Evolutionary conservation across 2,888 invertebrate species (phyloP), one percentile per base, ranked within the genome.

Genomic region (Lathronympha strigana): DNA sequence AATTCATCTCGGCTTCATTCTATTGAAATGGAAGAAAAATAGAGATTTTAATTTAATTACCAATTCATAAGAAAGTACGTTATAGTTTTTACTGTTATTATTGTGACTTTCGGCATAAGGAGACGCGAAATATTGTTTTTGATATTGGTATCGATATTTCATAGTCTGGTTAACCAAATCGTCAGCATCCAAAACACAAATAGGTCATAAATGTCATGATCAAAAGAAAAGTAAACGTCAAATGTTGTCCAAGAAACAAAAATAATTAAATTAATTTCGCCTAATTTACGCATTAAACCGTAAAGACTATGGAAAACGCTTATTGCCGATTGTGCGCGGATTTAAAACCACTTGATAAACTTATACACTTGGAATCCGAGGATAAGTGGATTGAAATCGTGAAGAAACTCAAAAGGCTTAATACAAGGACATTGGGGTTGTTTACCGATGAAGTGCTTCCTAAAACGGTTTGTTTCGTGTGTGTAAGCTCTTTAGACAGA

Each of bases 321-420:
- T 28, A 67, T 43, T 89, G 88, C 67, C 82, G 88, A 45, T 76
- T 89, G 57, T 89, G 88, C 74, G 87, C 86, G 33, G 82, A 84
- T 72, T 71, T 64, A 50, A 72, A 68, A 67, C 66, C 73, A 13
- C 49, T 28, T 21, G 36, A 33, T 9, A 67, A 67, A 50, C 67
- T 63, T 47, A 40, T 67, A 13, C 33, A 64, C 58, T 51, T 67
- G 31, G 36, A 63, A 23, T 40, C 67, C n/a, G 67, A 67, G 19
- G 36, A 57, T 5, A 63, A 55, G 23, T 53, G 51, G 21, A n/a
- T 54, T 15, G 67, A 67, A 47, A 63, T 63, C 31, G 58, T 63
- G 15, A 33, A 38, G 19, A 67, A 67, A 15, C 47, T 67, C 19
- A 54, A 28, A 17, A 55, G 63, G 15, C 58, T 67, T 2, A 53